phyloP scores from a whole-genome alignment of 2,797 vertebrate species.

The Tokudaia muenninki region DNA sequence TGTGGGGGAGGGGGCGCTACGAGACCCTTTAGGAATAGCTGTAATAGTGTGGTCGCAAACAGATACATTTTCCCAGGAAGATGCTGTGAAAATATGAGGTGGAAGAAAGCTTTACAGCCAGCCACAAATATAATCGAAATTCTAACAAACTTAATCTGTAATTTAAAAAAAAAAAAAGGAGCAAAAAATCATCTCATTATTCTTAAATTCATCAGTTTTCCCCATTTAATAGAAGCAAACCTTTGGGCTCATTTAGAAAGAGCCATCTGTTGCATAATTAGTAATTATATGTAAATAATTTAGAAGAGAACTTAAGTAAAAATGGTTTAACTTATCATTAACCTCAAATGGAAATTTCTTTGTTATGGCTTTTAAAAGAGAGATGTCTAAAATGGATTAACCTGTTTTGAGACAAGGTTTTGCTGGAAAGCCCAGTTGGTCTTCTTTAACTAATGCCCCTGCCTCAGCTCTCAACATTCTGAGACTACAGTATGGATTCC shows the following conservation, averaged over 20 bases:
- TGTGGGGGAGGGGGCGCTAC: background rate
- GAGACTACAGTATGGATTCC: background rate
- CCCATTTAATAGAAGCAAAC: background rate
- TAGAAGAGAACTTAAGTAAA: constrained; percentile 43
- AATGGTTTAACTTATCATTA: background rate
- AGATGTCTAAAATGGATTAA: background rate
- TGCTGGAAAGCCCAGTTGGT: background rate
- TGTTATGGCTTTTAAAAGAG: background rate
- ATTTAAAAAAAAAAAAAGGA: background rate
- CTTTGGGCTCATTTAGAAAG: constrained; percentile 43
- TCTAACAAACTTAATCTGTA: background rate
- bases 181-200: background rate
- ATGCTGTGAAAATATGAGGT: constrained; percentile 22
- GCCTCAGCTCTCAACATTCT: background rate
- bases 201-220: constrained; percentile 23
- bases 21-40: background rate
- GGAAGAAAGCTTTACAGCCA: background rate
- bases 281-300: constrained; percentile 11
- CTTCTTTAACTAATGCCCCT: background rate
- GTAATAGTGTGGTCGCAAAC: background rate
- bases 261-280: constrained; percentile 27
- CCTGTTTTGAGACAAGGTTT: background rate
- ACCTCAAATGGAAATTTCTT: constrained; percentile 6
- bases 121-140: background rate
- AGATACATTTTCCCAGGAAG: background rate